These are phyloP conservation scores for Centroberyx gerrardi DNA, from an alignment of 2,797 vertebrate species.

Conservation along the genomic window DNA sequence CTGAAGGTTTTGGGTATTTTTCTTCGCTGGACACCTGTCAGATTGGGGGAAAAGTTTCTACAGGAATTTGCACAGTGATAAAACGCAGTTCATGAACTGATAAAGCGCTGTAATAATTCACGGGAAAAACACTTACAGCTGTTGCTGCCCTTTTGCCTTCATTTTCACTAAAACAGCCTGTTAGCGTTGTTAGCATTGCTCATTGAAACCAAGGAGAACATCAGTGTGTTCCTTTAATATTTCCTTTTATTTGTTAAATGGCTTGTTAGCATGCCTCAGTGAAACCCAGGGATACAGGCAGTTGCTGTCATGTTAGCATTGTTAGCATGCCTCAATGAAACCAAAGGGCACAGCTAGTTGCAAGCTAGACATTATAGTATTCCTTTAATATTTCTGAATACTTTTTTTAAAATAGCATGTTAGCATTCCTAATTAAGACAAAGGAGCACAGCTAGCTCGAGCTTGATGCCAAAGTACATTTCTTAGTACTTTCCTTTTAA, in stretches of 20 bases:
- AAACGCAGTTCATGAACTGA: conserved; percentile 31
- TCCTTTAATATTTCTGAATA: no score
- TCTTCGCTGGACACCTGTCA: conserved; percentile 23
- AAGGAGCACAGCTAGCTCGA: no score
- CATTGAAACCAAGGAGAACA: not conserved
- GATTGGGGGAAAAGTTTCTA: not conserved
- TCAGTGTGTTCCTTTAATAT: not conserved
- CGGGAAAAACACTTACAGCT: not conserved
- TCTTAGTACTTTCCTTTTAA: no score
- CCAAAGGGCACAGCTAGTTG: no score
- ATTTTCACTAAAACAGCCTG: not conserved
- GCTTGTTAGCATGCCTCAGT: no score
- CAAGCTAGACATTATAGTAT: no score
- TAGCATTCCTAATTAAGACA: no score
- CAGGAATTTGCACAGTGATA: conserved; percentile 21
- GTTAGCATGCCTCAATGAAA: no score
- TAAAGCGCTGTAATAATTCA: conserved; percentile 23
- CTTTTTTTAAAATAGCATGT: no score
- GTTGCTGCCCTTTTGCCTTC: not conserved
- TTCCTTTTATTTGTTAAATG: not conserved
- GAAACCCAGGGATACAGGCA: no score
- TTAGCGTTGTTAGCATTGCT: not conserved
- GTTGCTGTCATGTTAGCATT: no score
- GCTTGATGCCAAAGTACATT: no score
- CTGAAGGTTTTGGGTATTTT: not conserved